Evolutionary conservation across 1,140 invertebrate species (phyloP), one percentile per base, ranked within the genome.

Genomic region (Myzus persicae): DNA sequence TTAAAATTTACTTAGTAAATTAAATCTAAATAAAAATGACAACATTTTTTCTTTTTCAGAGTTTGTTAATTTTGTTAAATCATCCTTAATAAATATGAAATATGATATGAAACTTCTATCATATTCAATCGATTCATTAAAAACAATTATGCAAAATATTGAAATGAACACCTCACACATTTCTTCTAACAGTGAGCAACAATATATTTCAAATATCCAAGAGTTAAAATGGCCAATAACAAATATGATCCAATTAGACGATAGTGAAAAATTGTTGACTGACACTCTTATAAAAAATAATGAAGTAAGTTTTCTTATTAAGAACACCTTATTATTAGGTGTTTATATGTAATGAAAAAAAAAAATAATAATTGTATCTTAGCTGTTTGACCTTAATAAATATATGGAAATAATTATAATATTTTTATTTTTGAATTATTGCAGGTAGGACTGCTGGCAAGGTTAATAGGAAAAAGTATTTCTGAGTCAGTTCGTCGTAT

Each of bases 101-200:
- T 81, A 81, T 81, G n/a, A 81, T 7, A 20, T 81, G 18, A 81
- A 36, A 81, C n/a, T 81, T 20, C 5, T 36, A 1, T 81, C 76
- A 22, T 38, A 81, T 81, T 81, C 76, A 38, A 38, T 81, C 14
- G 76, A 81, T 81, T 81, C 76, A 38, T 7, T 81, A 38, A 81
- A 81, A 81, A 81, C 76, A 38, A 81, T 81, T 81, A 22, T 81
- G 1, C 76, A 81, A 81, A 81, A 6, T 38, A 81, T 36, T 81
- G 76, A 81, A 81, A 38, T 81, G 76, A 81, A 81, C n/a, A 81
- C n/a, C 36, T 81, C 36, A 81, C n/a, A 81, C 20, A 81, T 81
- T 38, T 22, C 76, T 81, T 26, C 24, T 7, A 54, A 54, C 76
- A 81, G 18, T 36, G 20, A 22, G 22, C 76, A 36, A 36, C 76